Base-by-base conservation (phyloP, 2,797 vertebrate genomes). In the Clarias pachynema region DNA sequence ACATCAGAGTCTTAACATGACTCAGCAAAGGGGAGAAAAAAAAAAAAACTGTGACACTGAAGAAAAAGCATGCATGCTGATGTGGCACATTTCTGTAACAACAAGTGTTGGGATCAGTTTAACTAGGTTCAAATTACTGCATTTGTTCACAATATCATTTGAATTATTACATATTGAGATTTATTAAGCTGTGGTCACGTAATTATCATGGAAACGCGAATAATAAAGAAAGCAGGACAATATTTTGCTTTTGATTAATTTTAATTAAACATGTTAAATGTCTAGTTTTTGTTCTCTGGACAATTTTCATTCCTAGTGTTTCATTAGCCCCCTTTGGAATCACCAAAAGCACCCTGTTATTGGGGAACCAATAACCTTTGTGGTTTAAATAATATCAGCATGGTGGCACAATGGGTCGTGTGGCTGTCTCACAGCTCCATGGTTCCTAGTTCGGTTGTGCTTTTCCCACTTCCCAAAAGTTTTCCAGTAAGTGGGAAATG, bases 1-100 rank as follows among this genome's bases (percentile, higher is more conserved):
- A 20, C 63, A 63, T 59, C 49, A 18, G 44, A 18, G 5, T 62
- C 60, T 82, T 81, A 89, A 88, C 84, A 4, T 89, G 89, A 89
- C 78, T 85, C 85, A 84, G 85, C 87, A 79, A 5, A 72, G 8
- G 18, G 18, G n/a, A 63, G n/a, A 8, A 44, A 44, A 44, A 9
- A 49, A 49, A 49, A 49, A 63, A 34, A 88, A 88, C 53, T 14
- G 44, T 89, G 81, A 88, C 81, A 22, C 44, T 22, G 59, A 53
- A 59, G 10, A 62, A 82, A 86, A 77, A 18, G 5, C 72, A 49
- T 77, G 44, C 66, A 24, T 14, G 5, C 37, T 66, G 79, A 65
- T 6, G 0, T 1, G 16, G 40, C 62, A 53, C 37, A 22, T 65
- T 66, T 80, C 4, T 37, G 53, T 59, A 57, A 59, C n/a, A 22